These are phyloP conservation scores for Cephus pygmeus DNA, from an alignment of 2,888 invertebrate species.

Conservation along the genomic window DNA sequence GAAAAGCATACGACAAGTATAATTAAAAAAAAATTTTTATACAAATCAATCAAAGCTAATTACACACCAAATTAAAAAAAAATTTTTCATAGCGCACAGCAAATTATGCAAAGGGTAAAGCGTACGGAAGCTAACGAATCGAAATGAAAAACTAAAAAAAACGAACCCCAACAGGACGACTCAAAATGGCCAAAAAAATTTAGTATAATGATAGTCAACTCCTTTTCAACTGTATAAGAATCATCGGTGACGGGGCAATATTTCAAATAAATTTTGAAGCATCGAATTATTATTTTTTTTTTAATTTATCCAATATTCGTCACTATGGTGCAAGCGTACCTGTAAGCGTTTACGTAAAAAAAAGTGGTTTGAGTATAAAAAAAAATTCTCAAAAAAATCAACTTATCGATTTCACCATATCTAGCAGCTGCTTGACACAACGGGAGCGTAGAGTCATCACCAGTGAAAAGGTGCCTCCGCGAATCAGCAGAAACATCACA, in stretches of 20 bases:
- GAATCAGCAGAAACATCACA: neutral
- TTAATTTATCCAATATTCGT: neutral
- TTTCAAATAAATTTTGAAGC: neutral
- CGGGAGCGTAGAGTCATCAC: neutral
- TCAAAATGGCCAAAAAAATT: neutral
- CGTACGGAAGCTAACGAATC: slow-evolving; percentile 31
- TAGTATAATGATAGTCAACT: neutral
- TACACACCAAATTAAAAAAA: neutral
- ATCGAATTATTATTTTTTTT: neutral
- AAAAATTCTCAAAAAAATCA: neutral
- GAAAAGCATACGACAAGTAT: neutral
- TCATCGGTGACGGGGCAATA: neutral
- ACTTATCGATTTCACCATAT: neutral
- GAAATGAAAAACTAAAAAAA: neutral
- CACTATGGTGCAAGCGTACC: neutral
- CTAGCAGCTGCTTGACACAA: neutral
- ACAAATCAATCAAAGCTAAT: neutral
- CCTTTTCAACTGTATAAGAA: neutral
- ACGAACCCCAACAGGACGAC: neutral
- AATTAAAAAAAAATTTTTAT: neutral
- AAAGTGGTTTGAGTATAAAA: no score
- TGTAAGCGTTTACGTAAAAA: neutral
- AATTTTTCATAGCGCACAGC: slow-evolving; percentile 40
- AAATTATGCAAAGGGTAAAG: slow-evolving; percentile 51
- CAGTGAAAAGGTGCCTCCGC: neutral